Conservation (phyloP, 2,888 invertebrate genomes). For the Dynastes hyllus region DNA sequence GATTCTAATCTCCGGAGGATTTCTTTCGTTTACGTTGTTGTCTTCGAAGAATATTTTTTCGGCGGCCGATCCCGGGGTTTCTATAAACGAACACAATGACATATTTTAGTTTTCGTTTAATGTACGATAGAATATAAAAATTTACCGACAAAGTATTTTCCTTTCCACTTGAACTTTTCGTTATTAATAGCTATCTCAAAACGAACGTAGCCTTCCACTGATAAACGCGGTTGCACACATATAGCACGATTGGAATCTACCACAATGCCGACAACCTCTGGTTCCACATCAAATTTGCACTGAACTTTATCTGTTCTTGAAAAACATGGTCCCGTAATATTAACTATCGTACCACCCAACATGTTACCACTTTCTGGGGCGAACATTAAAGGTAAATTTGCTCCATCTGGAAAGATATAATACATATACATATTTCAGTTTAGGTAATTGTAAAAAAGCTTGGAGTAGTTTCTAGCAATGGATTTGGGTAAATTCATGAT, state of each 20-base stretch:
- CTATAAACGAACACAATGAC: conserved; percentile 69
- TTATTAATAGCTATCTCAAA: conserved; percentile 90
- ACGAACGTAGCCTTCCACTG: conserved; percentile 90
- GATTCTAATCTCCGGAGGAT: conserved; percentile 84
- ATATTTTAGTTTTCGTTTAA: not conserved
- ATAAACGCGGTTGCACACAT: conserved; percentile 90
- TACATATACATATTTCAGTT: not conserved
- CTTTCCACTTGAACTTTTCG: conserved; percentile 90
- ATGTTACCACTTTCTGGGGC: conserved; percentile 98
- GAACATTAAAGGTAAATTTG: conserved; percentile 87
- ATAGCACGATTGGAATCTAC: conserved; percentile 88
- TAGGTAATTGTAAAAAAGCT: not conserved
- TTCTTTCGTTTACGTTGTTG: conserved; percentile 81
- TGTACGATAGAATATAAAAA: not conserved
- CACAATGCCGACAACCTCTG: conserved; percentile 84
- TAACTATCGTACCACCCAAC: conserved; percentile 97
- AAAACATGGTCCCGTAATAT: conserved; percentile 97
- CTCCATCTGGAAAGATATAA: conserved; percentile 77
- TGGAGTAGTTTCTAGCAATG: no score
- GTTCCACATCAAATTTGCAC: conserved; percentile 86
- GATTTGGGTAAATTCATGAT: no score
- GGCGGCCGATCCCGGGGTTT: conserved; percentile 90
- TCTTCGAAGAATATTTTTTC: conserved; percentile 89
- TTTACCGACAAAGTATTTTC: conserved; percentile 92
- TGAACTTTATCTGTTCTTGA: conserved; percentile 82